phyloP scores from a whole-genome alignment of 2,888 invertebrate species.

The Cataglyphis cursor region DNA sequence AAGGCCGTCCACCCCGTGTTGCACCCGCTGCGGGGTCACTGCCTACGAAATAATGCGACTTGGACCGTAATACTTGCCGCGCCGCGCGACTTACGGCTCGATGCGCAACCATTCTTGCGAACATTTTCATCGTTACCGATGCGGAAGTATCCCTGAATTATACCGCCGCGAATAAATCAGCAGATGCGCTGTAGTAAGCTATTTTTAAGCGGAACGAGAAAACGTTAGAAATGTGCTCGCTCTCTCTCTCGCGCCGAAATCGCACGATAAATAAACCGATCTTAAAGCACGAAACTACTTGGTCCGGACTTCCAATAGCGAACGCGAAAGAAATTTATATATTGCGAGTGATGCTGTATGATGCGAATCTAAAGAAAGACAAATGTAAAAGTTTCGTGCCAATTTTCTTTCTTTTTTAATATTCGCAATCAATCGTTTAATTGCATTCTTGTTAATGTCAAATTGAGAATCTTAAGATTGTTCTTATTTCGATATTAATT shows the following conservation, averaged over 20 bases:
- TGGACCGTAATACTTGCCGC: constrained; percentile 70
- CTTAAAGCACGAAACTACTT: constrained; percentile 56
- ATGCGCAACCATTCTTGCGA: constrained; percentile 73
- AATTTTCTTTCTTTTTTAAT: not conserved
- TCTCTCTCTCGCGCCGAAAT: constrained; percentile 33
- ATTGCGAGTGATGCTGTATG: constrained; percentile 32
- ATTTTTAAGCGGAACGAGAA: constrained; percentile 49
- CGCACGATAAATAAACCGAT: constrained; percentile 56
- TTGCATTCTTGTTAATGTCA: not conserved
- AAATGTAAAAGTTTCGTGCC: constrained; percentile 8
- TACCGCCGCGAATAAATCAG: constrained; percentile 57
- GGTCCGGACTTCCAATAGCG: constrained; percentile 49
- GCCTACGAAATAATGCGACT: constrained; percentile 74
- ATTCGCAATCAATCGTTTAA: not conserved
- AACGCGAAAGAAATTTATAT: constrained; percentile 50
- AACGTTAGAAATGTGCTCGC: constrained; percentile 14
- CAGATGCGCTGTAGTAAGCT: constrained; percentile 48
- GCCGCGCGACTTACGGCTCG: constrained; percentile 70
- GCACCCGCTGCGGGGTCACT: constrained; percentile 42
- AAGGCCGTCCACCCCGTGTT: constrained; percentile 59
- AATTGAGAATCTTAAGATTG: not conserved
- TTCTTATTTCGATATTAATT: not conserved
- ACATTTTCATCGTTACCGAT: constrained; percentile 68
- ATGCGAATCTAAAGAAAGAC: constrained; percentile 42
- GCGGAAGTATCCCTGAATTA: constrained; percentile 61